phyloP scores from a whole-genome alignment of 2,113 vertebrate genomes.

The Corynorhinus townsendii region DNA sequence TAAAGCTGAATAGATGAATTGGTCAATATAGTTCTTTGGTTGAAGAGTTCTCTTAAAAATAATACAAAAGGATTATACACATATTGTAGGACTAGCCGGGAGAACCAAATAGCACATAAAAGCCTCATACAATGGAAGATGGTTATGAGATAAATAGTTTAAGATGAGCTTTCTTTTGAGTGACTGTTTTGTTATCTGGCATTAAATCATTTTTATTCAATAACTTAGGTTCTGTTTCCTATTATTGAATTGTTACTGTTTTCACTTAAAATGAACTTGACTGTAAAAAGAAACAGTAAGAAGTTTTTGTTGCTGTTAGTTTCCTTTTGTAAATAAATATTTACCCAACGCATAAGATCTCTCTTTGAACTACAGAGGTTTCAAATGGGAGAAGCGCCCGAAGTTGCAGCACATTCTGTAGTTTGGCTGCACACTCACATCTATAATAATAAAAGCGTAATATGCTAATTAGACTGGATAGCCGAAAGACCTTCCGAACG shows the following conservation, averaged over 20 bases:
- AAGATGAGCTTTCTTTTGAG: constrained; percentile 85
- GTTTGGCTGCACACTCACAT: neutral
- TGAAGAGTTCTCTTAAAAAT: neutral
- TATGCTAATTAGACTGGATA: neutral
- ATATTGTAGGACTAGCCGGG: neutral
- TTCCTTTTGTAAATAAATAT: constrained; percentile 64
- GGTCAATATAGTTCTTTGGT: neutral
- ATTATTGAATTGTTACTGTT: constrained; percentile 70
- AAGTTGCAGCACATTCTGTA: constrained; percentile 7
- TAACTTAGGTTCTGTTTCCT: constrained; percentile 66
- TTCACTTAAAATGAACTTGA: constrained; percentile 64
- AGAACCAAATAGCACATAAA: constrained; percentile 51
- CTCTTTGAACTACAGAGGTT: constrained; percentile 43
- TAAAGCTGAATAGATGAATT: neutral
- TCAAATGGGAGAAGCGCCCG: constrained; percentile 18
- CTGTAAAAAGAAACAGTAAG: constrained; percentile 49
- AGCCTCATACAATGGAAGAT: constrained; percentile 76
- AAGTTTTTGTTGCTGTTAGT: constrained; percentile 44
- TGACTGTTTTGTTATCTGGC: constrained; percentile 73
- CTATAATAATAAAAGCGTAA: neutral
- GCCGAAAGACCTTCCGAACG: too few relatives aligned
- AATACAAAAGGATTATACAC: constrained; percentile 25
- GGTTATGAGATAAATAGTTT: constrained; percentile 87
- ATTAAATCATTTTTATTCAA: constrained; percentile 59
- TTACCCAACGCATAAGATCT: constrained; percentile 56